Base-by-base conservation (phyloP, 2,888 invertebrate species). In the Cephus sareptanus region DNA sequence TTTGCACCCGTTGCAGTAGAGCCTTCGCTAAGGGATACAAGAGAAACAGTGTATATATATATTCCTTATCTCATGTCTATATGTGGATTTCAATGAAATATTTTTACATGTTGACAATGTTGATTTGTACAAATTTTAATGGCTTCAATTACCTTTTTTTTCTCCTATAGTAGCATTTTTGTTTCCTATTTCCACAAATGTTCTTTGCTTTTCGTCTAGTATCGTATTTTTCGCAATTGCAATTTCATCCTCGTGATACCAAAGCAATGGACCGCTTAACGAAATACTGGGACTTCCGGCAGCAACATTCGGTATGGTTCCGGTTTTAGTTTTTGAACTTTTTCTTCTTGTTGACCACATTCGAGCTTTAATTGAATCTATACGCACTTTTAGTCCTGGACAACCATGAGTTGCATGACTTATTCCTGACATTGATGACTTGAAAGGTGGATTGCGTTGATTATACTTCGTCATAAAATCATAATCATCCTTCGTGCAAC, bases 221-320 rank as follows among this genome's bases (percentile, higher is more conserved):
- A 83, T 70, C 3, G 75, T 74, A 78, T 83, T 34, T 69, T 81
- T 79, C 0, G 81, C 85, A 13, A 80, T 1, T 40, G 75, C 37
- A 33, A 87, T 77, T 35, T 87, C 85, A 70, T 86, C 84, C 35
- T 87, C 87, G 9, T 70, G 73, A 37, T 74, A 79, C 79, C 79
- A 79, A 23, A 87, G 30, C 31, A 79, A 76, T 69, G 77, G 77
- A 30, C 69, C 70, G 9, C 56, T 73, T 31, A 69, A 75, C 31
- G 40, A 69, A 30, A 73, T 40, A 37, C 15, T 37, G 34, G 34
- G 35, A 56, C 73, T 74, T 56, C 75, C 68, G 23, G 23, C n/a
- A 56, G 33, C 73, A 78, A 75, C 73, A 74, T 37, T 76, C 33
- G 40, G 31, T 69, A 73, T 35, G 15, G 73, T 23, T 70, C 37